Base-by-base conservation (phyloP, 2,113 vertebrate species). In the Arenaria interpres region DNA sequence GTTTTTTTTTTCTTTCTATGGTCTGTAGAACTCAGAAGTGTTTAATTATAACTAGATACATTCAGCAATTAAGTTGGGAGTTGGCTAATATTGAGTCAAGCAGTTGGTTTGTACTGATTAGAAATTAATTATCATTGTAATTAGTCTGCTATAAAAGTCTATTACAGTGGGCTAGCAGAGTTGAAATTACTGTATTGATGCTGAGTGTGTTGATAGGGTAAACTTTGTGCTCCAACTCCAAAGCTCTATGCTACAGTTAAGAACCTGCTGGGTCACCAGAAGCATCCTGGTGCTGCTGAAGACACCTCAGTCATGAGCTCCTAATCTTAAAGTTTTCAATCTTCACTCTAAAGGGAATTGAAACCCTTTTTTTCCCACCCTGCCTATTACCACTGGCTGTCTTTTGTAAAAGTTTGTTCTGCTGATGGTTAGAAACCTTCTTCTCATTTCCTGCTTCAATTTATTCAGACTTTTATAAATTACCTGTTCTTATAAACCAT, bases 371-470 rank as follows among this genome's bases (percentile, higher is more conserved):
- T 62, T 21, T 39, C 21, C 62, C 76, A 2, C 56, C 21, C n/a
- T 75, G 51, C 30, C 24, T 84, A 1, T 82, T 96, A 77, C 66
- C 66, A 33, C 12, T 83, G 33, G 21, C 24, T 87, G 12, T 33
- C 27, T 85, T 72, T 60, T 72, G 8, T 24, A 53, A 64, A 76
- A 22, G 3, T 85, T 89, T 85, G 12, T 59, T 90, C 43, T 93
- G 53, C 88, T 72, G 66, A 37, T 62, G 37, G n/a, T 82, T 72
- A 39, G 57, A 85, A 89, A 69, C 21, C 27, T 89, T 30, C 33
- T 85, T 64, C 35, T 95, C 35, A 76, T 85, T 93, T 96, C 45
- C 82, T 82, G 62, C 48, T 88, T 48, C 48, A 39, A 80, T 90
- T 53, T 94, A 69, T 90, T 96, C 62, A 57, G 57, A 9, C 37